Base-by-base conservation (phyloP, 2,113 vertebrate species). In the Microtus ochrogaster region DNA sequence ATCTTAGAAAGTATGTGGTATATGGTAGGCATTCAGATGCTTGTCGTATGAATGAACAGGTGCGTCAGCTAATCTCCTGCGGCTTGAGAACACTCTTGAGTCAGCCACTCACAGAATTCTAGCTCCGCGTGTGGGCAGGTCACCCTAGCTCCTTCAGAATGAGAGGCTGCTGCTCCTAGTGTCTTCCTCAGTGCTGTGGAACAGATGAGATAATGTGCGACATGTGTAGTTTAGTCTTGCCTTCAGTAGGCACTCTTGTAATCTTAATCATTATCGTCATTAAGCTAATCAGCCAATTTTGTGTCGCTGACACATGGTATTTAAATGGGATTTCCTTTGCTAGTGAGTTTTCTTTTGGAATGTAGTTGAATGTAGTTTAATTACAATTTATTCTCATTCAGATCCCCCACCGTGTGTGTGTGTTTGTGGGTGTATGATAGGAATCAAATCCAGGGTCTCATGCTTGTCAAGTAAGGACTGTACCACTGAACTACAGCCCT, bases 121-220 rank as follows among this genome's bases (percentile, higher is more conserved):
- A 66, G 58, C 89, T 92, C 47, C 26, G 44, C 65, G 30, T 66
- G 12, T 91, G 61, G 94, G 61, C 61, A 91, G 89, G 36, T 86
- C 28, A 55, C 17, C 63, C 66, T 8, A 78, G 39, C 17, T 68
- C 30, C 49, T 70, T 49, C 11, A 55, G 55, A 47, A 41, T 94
- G 68, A 91, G 66, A 82, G 84, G 74, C 24, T 65, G 79, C 83
- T 68, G 87, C 30, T 86, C 44, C 78, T 19, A 55, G 74, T 88
- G 68, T 41, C 55, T 79, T 92, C 73, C 39, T 89, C 61, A 26
- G 30, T 58, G 41, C 86, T 77, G 49, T 70, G 79, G 97, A 89
- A 82, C 96, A 91, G 65, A 65, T 96, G 94, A 95, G 92, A 55
- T 88, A 89, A 94, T 92, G 76, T 79, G 77, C 90, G 63, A 68